Percentiles rank a stretch among this genome's conserved stretches.
phyloP scores from a whole-genome alignment of 2,888 invertebrate genomes.

The Syrista parreyssii region DNA sequence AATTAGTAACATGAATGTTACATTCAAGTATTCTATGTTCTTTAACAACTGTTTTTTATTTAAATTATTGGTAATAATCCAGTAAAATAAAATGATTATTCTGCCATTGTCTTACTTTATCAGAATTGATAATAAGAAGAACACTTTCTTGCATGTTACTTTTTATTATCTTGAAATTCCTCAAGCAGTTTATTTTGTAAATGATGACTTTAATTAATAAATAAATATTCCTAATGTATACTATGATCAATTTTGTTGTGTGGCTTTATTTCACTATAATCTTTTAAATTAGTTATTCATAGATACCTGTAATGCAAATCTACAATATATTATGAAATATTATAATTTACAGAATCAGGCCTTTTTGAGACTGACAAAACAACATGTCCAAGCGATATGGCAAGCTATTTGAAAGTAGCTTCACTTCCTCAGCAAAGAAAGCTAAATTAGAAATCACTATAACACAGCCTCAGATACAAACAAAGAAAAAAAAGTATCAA shows the following conservation, averaged over 20 bases:
- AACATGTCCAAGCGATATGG: conserved; percentile 46
- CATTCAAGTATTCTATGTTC: background rate
- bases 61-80: too few relatives aligned
- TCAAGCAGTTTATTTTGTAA: too few relatives aligned
- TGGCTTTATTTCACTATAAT: background rate
- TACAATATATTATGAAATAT: background rate
- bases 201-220: too few relatives aligned
- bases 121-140: too few relatives aligned
- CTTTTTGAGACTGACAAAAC: background rate
- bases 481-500: background rate
- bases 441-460: conserved; percentile 32
- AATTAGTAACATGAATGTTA: background rate
- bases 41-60: background rate
- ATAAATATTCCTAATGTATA: too few relatives aligned
- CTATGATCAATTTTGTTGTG: background rate
- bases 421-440: conserved; percentile 36
- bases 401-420: conserved; percentile 25
- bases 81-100: too few relatives aligned
- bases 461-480: conserved; percentile 5
- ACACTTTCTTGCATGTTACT: too few relatives aligned
- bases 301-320: background rate
- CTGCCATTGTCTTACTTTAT: too few relatives aligned
- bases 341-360: background rate
- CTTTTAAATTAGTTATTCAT: background rate
- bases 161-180: too few relatives aligned